These are phyloP conservation scores for Anthonomus grandis DNA, from an alignment of 1,140 invertebrate genomes.

Conservation along the genomic window DNA sequence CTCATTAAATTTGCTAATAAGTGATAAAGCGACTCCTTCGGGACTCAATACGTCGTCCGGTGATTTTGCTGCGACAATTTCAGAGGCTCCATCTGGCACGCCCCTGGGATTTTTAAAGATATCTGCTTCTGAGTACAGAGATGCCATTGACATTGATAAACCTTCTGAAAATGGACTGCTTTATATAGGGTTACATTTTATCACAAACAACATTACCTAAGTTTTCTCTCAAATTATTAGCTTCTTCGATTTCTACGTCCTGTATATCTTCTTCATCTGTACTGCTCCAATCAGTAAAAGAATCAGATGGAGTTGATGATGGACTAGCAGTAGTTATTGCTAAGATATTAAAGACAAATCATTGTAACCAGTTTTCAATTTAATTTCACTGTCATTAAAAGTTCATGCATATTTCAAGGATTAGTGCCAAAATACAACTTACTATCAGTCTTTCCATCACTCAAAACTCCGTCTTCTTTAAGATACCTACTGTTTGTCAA, in stretches of 20 bases:
- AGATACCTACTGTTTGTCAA: slow-evolving; percentile 51
- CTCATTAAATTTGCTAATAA: slow-evolving; percentile 74
- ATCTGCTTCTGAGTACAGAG: slow-evolving; percentile 61
- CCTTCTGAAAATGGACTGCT: no score
- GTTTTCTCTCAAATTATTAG: slow-evolving; percentile 49
- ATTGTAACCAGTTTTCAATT: no score
- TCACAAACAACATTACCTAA: slow-evolving; percentile 26
- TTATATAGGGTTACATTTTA: no score
- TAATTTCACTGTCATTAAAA: no score
- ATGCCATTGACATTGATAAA: slow-evolving; percentile 61
- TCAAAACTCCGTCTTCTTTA: slow-evolving; percentile 43
- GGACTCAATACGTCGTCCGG: slow-evolving; percentile 58
- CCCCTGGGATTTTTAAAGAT: slow-evolving; percentile 47
- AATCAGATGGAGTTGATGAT: slow-evolving; percentile 52
- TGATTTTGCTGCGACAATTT: not conserved
- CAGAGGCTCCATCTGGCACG: slow-evolving; percentile 47
- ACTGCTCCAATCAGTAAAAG: slow-evolving; percentile 51
- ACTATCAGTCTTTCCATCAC: slow-evolving; percentile 60
- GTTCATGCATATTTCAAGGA: not conserved
- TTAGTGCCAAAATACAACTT: slow-evolving; percentile 37
- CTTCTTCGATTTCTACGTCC: slow-evolving; percentile 54
- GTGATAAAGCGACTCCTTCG: slow-evolving; percentile 73
- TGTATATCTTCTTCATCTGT: slow-evolving; percentile 56
- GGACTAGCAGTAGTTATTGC: slow-evolving; percentile 56
- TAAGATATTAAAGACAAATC: slow-evolving; percentile 28